Evolutionary conservation across 2,888 invertebrate species (phyloP).

Genomic region (Odontocerum albicorne): DNA sequence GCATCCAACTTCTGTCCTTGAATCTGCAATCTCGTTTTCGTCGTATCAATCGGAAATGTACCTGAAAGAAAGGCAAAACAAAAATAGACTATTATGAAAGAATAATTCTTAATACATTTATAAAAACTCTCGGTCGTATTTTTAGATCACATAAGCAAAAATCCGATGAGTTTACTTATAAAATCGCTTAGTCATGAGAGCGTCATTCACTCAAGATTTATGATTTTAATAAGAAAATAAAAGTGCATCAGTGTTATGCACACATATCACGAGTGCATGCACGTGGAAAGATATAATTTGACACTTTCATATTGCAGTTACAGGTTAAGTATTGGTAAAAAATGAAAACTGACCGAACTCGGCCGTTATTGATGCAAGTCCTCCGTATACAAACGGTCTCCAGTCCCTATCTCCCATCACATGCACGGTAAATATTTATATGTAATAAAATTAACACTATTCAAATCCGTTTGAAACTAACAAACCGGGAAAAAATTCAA

Average conservation of each 20-base stretch:
- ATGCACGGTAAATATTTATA: constrained; percentile 39
- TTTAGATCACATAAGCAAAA: no score
- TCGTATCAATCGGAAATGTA: constrained; percentile 95
- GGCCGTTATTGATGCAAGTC: constrained; percentile 88
- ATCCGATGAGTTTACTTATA: no score
- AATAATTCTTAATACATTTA: no score
- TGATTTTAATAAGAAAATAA: neutral
- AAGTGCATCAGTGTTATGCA: neutral
- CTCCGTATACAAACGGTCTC: constrained; percentile 94
- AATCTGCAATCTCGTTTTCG: constrained; percentile 91
- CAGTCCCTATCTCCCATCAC: constrained; percentile 81
- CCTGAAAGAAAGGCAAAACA: no score
- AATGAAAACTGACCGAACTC: constrained; percentile 76
- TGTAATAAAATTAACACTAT: no score
- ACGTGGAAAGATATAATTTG: constrained; percentile 21
- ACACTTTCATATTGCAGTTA: neutral
- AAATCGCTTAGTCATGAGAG: no score
- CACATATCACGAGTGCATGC: neutral
- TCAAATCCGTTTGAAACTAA: no score
- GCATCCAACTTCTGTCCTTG: constrained; percentile 88
- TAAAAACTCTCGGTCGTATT: no score
- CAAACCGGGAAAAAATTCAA: no score
- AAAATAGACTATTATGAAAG: no score
- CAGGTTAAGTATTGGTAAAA: constrained; percentile 19
- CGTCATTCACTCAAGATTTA: no score